A percentile compares a stretch with the other conserved stretches of the same genome.
Conservation (phyloP, 23 tunicate genomes). For the Oikopleura dioica region DNA sequence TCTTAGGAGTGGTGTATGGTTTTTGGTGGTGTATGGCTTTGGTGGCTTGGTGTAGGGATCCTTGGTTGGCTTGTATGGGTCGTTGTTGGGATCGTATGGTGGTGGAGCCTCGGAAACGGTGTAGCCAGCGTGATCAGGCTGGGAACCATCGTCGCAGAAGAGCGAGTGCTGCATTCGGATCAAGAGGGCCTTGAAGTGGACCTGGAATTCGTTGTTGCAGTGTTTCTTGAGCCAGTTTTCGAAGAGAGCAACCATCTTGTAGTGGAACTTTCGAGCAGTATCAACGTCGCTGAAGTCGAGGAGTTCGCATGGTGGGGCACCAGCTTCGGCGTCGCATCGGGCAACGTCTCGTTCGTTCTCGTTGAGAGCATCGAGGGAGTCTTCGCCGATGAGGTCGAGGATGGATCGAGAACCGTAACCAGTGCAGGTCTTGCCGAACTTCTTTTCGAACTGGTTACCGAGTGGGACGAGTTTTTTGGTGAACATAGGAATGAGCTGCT, state of each 20-base stretch:
- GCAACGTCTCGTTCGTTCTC: background rate
- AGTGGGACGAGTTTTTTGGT: slow-evolving; percentile 5
- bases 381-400: background rate
- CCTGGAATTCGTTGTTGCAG: background rate
- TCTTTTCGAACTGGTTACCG: background rate
- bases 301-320: background rate
- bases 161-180: slow-evolving; percentile 4
- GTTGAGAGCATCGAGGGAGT: background rate
- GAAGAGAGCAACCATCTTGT: background rate
- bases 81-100: background rate
- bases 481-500: slow-evolving; percentile 8
- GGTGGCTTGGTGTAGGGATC: background rate
- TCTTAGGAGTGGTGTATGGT: slow-evolving; percentile 8
- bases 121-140: background rate
- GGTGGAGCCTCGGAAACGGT: background rate
- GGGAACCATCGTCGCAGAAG: slow-evolving; percentile 6
- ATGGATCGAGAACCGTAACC: background rate
- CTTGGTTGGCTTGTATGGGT: background rate
- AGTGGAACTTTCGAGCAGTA: slow-evolving; percentile 4
- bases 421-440: background rate
- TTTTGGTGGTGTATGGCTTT: background rate
- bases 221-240: background rate
- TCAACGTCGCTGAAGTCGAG: background rate
- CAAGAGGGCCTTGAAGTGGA: background rate
- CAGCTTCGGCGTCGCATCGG: background rate